Conservation (phyloP, 64 coral and sea anemone genomes). For the Porites australiensis region DNA sequence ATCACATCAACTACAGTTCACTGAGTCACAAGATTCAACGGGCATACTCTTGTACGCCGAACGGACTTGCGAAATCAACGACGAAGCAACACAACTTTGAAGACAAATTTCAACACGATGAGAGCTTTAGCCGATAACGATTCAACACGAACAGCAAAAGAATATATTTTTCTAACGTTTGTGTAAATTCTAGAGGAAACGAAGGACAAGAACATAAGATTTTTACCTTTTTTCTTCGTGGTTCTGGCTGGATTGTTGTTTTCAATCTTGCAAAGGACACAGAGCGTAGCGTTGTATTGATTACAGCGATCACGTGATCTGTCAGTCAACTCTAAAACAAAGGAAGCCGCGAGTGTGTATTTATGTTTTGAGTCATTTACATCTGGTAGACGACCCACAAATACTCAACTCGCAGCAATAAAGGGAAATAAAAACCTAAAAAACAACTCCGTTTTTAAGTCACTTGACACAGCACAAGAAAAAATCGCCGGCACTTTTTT, state of each 20-base stretch:
- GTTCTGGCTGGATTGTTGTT: conserved; percentile 1
- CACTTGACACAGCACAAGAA: no score
- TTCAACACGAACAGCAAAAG: neutral
- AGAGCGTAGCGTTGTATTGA: conserved; percentile 48
- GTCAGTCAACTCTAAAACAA: conserved; percentile 41
- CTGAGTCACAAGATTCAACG: neutral
- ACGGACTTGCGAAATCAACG: conserved; percentile 5
- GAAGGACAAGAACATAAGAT: neutral
- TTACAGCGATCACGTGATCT: conserved; percentile 27
- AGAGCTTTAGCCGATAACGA: neutral
- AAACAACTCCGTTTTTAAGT: no score
- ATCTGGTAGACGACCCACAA: neutral
- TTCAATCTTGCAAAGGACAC: conserved; percentile 14
- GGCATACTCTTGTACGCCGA: neutral
- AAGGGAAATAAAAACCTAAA: neutral
- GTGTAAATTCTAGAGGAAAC: neutral
- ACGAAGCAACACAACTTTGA: neutral
- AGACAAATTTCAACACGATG: neutral
- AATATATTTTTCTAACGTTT: conserved; percentile 13
- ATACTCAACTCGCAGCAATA: neutral
- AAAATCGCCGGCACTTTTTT: no score
- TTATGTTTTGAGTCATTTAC: neutral
- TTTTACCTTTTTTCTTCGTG: conserved; percentile 25
- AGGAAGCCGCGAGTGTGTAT: conserved; percentile 3
- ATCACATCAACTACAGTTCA: neutral